phyloP scores from a whole-genome alignment of 2,888 invertebrate species.

The Leptinotarsa peninsularis region DNA sequence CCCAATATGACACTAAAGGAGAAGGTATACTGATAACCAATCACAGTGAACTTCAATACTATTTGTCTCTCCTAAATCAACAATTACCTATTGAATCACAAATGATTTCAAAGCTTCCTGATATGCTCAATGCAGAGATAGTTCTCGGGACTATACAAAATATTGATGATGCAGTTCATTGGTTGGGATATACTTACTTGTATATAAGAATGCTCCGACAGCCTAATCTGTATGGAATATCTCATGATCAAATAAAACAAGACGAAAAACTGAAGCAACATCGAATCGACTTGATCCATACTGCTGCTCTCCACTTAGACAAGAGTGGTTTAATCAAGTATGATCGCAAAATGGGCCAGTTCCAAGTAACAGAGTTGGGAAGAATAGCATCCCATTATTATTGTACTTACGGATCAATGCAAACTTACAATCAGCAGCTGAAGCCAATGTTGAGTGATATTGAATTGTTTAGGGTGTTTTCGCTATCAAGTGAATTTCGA shows the following conservation, averaged over 20 bases:
- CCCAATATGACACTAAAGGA: conserved; percentile 98
- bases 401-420: conserved; percentile 96
- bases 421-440: conserved; percentile 94
- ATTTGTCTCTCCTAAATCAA: conserved; percentile 96
- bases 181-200: conserved; percentile 96
- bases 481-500: conserved; percentile 95
- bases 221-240: conserved; percentile 91
- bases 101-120: conserved; percentile 90
- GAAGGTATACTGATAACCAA: conserved; percentile 98
- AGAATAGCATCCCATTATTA: conserved; percentile 99
- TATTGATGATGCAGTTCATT: conserved; percentile 89
- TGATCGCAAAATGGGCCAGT: conserved; percentile 91
- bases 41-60: conserved; percentile 98
- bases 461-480: conserved; percentile 97
- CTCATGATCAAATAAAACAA: conserved; percentile 80
- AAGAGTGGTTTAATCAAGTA: conserved; percentile 96
- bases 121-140: conserved; percentile 98
- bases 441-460: conserved; percentile 98
- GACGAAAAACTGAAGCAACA: conserved; percentile 90
- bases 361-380: conserved; percentile 88
- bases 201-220: conserved; percentile 87
- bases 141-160: conserved; percentile 93
- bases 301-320: conserved; percentile 91
- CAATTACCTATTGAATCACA: conserved; percentile 99
- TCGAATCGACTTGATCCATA: conserved; percentile 94